phyloP scores from a whole-genome alignment of 2,888 invertebrate genomes.

The Catocala sponsa region DNA sequence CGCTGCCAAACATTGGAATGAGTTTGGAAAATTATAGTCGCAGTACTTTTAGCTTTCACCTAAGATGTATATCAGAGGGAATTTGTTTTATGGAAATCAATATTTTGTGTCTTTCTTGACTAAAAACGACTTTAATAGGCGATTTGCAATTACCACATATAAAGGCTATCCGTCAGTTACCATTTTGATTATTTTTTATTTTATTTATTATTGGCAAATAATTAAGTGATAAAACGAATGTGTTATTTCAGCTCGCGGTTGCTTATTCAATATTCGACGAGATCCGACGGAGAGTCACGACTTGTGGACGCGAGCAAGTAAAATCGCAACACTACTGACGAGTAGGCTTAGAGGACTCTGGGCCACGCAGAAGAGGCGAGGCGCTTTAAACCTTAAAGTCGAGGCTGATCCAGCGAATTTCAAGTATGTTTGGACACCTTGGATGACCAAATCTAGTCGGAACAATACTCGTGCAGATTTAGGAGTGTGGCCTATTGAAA shows the following conservation, averaged over 20 bases:
- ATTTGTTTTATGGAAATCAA: too few species aligned
- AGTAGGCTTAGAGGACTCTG: constrained; percentile 76
- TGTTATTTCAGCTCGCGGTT: constrained; percentile 86
- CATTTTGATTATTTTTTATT: too few species aligned
- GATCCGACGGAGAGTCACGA: constrained; percentile 95
- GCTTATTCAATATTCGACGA: constrained; percentile 92
- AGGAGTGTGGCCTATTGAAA: constrained; percentile 31
- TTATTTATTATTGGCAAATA: background rate
- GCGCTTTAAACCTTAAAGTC: constrained; percentile 78
- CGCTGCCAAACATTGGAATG: too few species aligned
- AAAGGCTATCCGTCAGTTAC: too few species aligned
- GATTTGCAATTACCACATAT: too few species aligned
- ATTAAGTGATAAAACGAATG: background rate
- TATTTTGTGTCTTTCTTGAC: too few species aligned
- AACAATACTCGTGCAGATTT: constrained; percentile 22
- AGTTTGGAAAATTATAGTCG: too few species aligned
- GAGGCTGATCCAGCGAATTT: constrained; percentile 91
- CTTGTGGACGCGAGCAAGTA: constrained; percentile 84
- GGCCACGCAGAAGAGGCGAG: constrained; percentile 83
- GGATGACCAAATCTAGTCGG: constrained; percentile 65
- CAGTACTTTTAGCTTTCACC: too few species aligned
- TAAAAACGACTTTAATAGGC: too few species aligned
- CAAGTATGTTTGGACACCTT: constrained; percentile 92
- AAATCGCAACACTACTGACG: constrained; percentile 77
- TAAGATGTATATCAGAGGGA: too few species aligned